phyloP scores from a whole-genome alignment of 2,113 vertebrate species.

The Malaclemys terrapin region DNA sequence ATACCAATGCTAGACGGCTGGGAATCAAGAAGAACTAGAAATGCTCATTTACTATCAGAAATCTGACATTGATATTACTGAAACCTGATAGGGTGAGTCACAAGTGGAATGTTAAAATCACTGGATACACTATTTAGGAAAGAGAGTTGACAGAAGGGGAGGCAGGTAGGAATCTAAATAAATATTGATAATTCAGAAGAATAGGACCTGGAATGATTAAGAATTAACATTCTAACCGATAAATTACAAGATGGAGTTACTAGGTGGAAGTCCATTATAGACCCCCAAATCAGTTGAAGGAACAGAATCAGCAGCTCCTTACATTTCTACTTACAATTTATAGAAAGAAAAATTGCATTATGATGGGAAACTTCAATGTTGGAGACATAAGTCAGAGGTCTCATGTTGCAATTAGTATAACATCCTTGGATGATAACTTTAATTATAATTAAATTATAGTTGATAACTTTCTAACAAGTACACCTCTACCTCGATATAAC shows the following conservation, averaged over 20 bases:
- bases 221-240: not conserved
- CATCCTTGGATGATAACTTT: not conserved
- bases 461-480: not conserved
- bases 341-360: not conserved
- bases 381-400: too few species aligned
- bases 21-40: too few species aligned
- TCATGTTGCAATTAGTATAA: not conserved
- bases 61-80: not conserved
- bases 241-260: not conserved
- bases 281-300: not conserved
- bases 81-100: not conserved
- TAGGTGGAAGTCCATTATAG: not conserved
- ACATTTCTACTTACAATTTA: not conserved
- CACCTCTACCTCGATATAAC: too few species aligned
- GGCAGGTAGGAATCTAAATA: not conserved
- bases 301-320: not conserved
- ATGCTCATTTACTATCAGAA: not conserved
- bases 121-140: not conserved
- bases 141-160: not conserved
- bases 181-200: not conserved
- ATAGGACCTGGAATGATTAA: not conserved
- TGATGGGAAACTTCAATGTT: not conserved
- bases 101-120: not conserved
- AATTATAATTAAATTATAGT: not conserved
- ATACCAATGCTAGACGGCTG: not conserved